Conservation (phyloP, 2,113 vertebrate species). For the Fregetta grallaria region DNA sequence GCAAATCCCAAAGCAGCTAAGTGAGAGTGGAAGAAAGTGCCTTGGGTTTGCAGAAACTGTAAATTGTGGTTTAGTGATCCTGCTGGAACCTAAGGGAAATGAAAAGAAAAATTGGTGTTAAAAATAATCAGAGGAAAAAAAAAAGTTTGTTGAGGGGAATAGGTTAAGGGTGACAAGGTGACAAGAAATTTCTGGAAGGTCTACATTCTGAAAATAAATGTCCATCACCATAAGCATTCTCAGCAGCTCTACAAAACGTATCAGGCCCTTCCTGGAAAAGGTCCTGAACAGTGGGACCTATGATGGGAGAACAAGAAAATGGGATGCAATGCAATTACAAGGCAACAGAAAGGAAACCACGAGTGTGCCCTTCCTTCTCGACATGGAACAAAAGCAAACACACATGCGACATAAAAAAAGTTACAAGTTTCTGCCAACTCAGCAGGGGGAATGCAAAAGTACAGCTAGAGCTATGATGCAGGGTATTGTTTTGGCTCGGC, state of each 20-base stretch:
- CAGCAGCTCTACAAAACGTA: background rate
- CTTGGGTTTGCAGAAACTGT: slow-evolving; percentile 66
- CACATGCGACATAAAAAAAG: background rate
- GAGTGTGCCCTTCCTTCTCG: background rate
- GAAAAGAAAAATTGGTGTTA: slow-evolving; percentile 59
- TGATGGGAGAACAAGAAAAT: background rate
- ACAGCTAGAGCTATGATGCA: too few relatives aligned
- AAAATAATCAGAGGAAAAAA: slow-evolving; percentile 59
- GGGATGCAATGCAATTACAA: background rate
- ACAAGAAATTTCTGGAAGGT: background rate
- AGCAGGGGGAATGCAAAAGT: background rate
- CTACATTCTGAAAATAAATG: background rate
- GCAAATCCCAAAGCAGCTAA: slow-evolving; percentile 75
- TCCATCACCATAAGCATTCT: background rate
- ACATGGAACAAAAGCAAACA: background rate
- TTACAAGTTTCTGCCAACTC: background rate
- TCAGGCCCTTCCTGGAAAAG: background rate
- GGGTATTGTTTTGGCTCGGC: background rate
- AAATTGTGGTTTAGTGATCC: slow-evolving; percentile 74
- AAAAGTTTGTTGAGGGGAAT: background rate
- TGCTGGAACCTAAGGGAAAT: slow-evolving; percentile 55
- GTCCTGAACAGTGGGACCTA: background rate
- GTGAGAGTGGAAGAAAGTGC: slow-evolving; percentile 67
- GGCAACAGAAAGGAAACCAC: background rate
- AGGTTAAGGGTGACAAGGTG: background rate